These are phyloP conservation scores for Alligator sinensis DNA, from an alignment of 2,113 vertebrate species.

Conservation along the genomic window DNA sequence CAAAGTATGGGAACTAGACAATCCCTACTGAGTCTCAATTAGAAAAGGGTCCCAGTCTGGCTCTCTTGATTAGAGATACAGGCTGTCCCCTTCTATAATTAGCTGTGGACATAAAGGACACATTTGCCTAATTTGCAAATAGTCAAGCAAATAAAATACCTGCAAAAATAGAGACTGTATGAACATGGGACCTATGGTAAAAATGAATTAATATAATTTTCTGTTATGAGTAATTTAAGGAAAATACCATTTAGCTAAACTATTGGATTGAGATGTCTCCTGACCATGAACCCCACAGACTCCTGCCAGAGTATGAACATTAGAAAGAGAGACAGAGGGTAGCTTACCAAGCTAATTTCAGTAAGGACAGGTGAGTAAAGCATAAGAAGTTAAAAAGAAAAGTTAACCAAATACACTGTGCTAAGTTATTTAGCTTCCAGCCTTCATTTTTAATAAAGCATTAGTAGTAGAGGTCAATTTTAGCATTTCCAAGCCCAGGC, in stretches of 20 bases:
- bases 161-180: not conserved
- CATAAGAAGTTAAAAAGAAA: not conserved
- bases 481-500: slow-evolving; percentile 17
- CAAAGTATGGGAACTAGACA: not conserved
- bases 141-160: not conserved
- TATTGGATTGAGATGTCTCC: not conserved
- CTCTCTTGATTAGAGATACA: not conserved
- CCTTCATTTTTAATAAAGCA: slow-evolving; percentile 31
- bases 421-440: slow-evolving; percentile 44
- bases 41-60: not conserved
- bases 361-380: slow-evolving; percentile 42
- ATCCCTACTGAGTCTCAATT: not conserved
- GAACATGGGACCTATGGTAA: not conserved
- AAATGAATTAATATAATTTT: not conserved
- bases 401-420: not conserved
- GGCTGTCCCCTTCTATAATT: not conserved
- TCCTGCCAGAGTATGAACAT: slow-evolving; percentile 35
- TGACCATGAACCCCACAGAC: not conserved
- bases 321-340: slow-evolving; percentile 32
- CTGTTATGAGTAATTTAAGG: slow-evolving; percentile 19
- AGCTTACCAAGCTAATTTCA: slow-evolving; percentile 54
- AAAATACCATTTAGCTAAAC: not conserved
- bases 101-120: not conserved
- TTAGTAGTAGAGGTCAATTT: slow-evolving; percentile 14
- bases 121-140: not conserved